Evolutionary conservation across 2,888 invertebrate species (phyloP), one percentile per base, ranked within the genome.

Genomic region (Synergus japonicus): DNA sequence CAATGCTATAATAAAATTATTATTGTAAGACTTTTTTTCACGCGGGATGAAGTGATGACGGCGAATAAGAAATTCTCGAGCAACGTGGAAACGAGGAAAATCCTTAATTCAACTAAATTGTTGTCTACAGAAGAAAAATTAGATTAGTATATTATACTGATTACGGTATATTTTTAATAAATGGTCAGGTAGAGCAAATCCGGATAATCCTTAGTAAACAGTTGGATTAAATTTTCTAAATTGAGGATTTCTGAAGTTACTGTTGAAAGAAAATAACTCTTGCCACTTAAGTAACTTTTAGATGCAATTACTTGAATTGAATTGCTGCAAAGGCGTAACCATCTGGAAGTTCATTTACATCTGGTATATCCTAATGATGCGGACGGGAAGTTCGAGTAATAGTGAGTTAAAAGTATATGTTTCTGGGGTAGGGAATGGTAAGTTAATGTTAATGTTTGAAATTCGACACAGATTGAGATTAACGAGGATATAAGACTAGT

Each of bases 381-480:
- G 29, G 22, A 64, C 41, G 37, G 15, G 12, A 12, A 22, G 9
- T 63, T 63, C 10, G 9, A 60, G 18, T 10, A 41, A 15, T 37
- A 37, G 22, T 64, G 4, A 15, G 64, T 13, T 29, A 41, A 37
- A 64, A 37, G 64, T 64, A 64, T 13, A 66, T 44, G 66, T 43
- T 44, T 4, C 29, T 46, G 46, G 46, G 29, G 29, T 46, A 7
- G 46, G 22, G 29, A 69, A 29, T 69, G 22, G 69, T 46, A 49
- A 29, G 49, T 22, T 44, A 67, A 67, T 67, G 67, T 49, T 69
- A 69, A 69, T 69, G 69, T 69, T 69, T 69, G 46, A 22, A 15
- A 29, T 69, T 69, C 15, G 69, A 69, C 69, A 9, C 15, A 69
- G 49, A 69, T 69, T 49, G 49, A 69, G 69, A 69, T 69, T 49